A percentile compares a stretch with the other conserved stretches of the same genome.
Conservation (phyloP, 2,113 vertebrate species). For the Plotosus lineatus region DNA sequence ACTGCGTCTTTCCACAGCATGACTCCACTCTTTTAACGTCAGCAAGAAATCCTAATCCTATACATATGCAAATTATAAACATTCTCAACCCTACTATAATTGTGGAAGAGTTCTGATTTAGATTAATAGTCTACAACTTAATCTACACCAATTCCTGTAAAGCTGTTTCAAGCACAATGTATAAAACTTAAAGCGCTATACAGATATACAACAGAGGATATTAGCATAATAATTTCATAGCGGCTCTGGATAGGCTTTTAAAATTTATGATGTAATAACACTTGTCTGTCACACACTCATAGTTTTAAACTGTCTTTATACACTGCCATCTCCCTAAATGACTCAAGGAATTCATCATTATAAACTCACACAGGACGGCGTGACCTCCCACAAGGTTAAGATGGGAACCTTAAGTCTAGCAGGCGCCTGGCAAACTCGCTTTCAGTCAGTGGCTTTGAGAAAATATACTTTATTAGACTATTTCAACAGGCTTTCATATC, state of each 20-base stretch:
- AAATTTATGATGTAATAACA: slow-evolving; percentile 16
- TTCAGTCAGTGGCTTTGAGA: slow-evolving; percentile 41
- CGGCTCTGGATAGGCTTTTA: background rate
- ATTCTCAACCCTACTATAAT: background rate
- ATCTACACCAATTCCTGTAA: background rate
- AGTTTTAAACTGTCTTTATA: background rate
- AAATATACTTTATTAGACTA: slow-evolving; percentile 52
- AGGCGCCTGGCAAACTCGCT: slow-evolving; percentile 48
- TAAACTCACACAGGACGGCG: background rate
- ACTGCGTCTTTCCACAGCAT: background rate
- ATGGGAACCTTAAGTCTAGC: slow-evolving; percentile 38
- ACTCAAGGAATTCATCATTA: background rate
- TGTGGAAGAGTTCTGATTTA: background rate
- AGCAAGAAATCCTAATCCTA: background rate
- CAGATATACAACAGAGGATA: background rate
- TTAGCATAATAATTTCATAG: background rate
- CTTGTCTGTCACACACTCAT: background rate
- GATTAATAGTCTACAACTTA: background rate
- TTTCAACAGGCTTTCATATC: slow-evolving; percentile 53
- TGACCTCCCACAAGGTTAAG: slow-evolving; percentile 33
- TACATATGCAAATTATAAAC: background rate
- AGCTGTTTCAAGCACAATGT: background rate
- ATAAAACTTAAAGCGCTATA: background rate
- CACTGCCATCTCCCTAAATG: background rate
- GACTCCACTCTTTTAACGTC: background rate